Conservation (phyloP, 1,140 invertebrate genomes). For the Notospermus geniculatus region DNA sequence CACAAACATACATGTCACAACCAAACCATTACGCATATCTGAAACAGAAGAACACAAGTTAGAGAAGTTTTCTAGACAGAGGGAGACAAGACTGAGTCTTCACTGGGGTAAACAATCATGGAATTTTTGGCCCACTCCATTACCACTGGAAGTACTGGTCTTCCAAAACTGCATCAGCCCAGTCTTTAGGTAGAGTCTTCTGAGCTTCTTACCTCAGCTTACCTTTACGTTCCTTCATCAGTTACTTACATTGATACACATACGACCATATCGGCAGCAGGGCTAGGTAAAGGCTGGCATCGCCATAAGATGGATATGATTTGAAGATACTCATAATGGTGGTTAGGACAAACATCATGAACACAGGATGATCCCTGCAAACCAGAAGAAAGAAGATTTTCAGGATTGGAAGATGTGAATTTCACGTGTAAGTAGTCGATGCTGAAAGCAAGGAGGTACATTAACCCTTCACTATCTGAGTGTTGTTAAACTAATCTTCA, state of each 20-base stretch:
- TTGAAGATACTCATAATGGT: constrained; percentile 89
- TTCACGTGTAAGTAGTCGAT: too few relatives aligned
- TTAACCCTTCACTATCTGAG: too few relatives aligned
- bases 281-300: constrained; percentile 88
- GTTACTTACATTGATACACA: constrained; percentile 74
- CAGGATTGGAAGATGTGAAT: neutral
- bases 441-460: neutral
- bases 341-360: constrained; percentile 81
- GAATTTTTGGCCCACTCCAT: too few relatives aligned
- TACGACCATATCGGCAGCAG: constrained; percentile 89
- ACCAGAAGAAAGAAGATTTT: constrained; percentile 17
- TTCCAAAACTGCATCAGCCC: too few relatives aligned
- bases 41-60: constrained; percentile 28
- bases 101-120: neutral
- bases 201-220: too few relatives aligned
- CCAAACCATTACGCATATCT: constrained; percentile 80
- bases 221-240: too few relatives aligned
- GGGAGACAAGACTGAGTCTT: too few relatives aligned
- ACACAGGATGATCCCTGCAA: constrained; percentile 73
- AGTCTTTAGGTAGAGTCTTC: too few relatives aligned
- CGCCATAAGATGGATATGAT: constrained; percentile 93
- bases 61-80: too few relatives aligned
- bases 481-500: constrained; percentile 36
- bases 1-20: constrained; percentile 85
- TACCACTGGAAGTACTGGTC: too few relatives aligned